Conservation (phyloP, 2,888 invertebrate genomes). For the Cosmopolites sordidus region DNA sequence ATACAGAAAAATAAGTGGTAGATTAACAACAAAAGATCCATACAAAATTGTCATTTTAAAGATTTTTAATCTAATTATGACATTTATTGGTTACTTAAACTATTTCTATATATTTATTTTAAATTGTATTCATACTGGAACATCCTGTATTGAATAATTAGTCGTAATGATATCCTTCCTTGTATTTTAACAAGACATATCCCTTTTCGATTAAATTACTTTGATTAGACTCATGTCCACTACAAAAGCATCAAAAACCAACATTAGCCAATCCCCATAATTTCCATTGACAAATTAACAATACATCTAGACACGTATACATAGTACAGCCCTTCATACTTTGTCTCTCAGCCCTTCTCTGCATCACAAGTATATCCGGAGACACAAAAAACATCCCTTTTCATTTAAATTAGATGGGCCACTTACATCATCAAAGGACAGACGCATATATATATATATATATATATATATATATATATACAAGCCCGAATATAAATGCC, state of each 20-base stretch:
- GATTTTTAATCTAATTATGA: no score
- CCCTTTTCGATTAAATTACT: neutral
- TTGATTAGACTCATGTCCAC: neutral
- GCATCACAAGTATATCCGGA: slow-evolving; percentile 24
- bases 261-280: slow-evolving; percentile 6
- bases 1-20: no score
- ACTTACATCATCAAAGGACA: slow-evolving; percentile 29
- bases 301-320: slow-evolving; percentile 19
- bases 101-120: no score
- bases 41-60: no score
- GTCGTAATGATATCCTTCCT: no score
- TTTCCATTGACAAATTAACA: slow-evolving; percentile 22
- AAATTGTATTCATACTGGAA: no score
- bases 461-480: no score
- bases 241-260: neutral
- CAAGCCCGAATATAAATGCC: slow-evolving; percentile 7
- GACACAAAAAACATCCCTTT: slow-evolving; percentile 30
- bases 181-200: no score
- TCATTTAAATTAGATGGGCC: slow-evolving; percentile 30
- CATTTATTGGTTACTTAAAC: no score
- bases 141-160: no score
- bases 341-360: neutral
- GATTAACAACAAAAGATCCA: no score
- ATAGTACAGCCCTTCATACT: slow-evolving; percentile 13
- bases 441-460: no score